Evolutionary conservation across 2,888 invertebrate genomes (phyloP), one percentile per base, ranked within the genome.

Genomic region (Dichetophora obliterata): DNA sequence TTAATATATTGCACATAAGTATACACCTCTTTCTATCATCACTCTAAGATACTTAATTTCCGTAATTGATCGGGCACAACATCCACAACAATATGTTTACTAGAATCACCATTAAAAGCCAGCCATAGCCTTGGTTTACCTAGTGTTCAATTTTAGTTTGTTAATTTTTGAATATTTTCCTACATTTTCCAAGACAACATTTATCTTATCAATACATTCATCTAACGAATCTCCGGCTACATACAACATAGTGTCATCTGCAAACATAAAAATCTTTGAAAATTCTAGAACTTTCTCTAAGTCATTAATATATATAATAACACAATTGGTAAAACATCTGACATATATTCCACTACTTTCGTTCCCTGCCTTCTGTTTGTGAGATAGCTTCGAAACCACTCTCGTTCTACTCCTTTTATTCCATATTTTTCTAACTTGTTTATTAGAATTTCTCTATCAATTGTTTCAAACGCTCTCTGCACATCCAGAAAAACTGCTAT

Each of bases 91-190:
- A 63, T 14, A 34, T 16, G 4, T 34, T 24, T 63, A 6, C 24
- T 27, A 6, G 8, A 31, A 5, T 31, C 31, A 3, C 63, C 63
- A n/a, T 34, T 34, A 11, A 63, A 14, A 3, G 27, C 5, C 14
- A 3, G 27, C 5, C 63, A 63, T 63, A 27, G 27, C 16, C 14
- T 63, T 63, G 6, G 63, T 63, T 63, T 27, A 27, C 2, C 3
- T 16, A 9, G 16, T 34, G 14, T 77, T 74, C 3, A 69, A 34
- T 8, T 50, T 77, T 24, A 73, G 48, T 66, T 72, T 68, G 34
- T 75, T 75, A 19, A 57, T 48, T 24, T 75, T 57, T 16, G 59
- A 59, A 59, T 31, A 75, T 16, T 50, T 59, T n/a, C 22, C 11
- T 22, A 19, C 5, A 37, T 8, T 37, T 37, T 37, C 37, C 8